Conservation (phyloP, 2,113 vertebrate species). For the Sula dactylatra region DNA sequence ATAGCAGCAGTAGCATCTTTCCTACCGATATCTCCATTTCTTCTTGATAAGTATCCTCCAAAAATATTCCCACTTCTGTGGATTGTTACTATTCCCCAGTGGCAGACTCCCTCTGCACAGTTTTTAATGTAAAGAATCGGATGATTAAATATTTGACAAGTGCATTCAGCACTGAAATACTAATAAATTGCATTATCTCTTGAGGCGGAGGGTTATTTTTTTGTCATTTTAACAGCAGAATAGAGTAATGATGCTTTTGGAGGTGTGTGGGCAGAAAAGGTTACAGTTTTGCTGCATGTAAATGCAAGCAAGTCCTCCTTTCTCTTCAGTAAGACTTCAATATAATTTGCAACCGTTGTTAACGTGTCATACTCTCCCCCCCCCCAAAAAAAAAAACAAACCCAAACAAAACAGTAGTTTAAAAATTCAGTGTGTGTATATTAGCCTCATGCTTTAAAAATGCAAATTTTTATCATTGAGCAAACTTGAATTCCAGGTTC, state of each 20-base stretch:
- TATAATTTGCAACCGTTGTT: background rate
- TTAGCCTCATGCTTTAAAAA: background rate
- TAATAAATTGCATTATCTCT: conserved; percentile 26
- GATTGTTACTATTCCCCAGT: conserved; percentile 2
- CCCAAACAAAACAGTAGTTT: background rate
- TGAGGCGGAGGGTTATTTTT: conserved; percentile 4
- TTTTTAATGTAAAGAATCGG: background rate
- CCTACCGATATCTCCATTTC: background rate
- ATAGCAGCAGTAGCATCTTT: background rate
- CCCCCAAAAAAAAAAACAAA: accelerated
- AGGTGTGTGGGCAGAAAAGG: background rate
- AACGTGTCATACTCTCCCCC: background rate
- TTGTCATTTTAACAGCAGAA: conserved; percentile 16
- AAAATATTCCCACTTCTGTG: background rate
- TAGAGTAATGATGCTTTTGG: background rate
- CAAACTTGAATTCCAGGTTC: background rate
- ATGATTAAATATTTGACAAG: conserved; percentile 45
- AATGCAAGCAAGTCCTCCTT: background rate
- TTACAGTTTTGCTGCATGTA: background rate
- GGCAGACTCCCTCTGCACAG: background rate
- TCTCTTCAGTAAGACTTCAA: background rate
- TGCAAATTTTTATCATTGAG: background rate
- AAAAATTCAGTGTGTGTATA: background rate
- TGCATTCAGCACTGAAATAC: conserved; percentile 14
- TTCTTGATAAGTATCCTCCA: background rate